Evolutionary conservation across 2,888 invertebrate genomes (phyloP), one percentile per base, ranked within the genome.

Genomic region (Lasioglossum figueresi): DNA sequence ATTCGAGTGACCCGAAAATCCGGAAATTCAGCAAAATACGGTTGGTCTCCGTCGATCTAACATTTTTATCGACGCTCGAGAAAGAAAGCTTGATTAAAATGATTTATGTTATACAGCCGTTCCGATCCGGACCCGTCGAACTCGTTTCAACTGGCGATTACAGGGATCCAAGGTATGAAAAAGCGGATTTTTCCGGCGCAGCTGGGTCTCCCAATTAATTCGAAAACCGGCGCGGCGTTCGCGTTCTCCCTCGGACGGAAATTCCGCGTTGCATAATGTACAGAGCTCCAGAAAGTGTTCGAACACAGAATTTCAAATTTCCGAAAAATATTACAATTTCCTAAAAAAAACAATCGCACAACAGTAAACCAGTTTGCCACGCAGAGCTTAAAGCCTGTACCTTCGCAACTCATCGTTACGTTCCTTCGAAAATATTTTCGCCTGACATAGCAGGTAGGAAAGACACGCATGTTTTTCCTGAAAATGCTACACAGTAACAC

Each of bases 111-210:
- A 74, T 16, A 31, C 27, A 56, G n/a, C 43, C 68, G 56, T 37
- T 34, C 34, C n/a, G n/a, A 56, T 31, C 45, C 73, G 68, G 70
- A 71, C 71, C 16, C 27, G 19, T 71, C 68, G 68, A 66, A 68
- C 68, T 68, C 68, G 68, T 37, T 68, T 37, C 23, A 68, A 68
- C 68, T 37, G 68, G 68, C 37, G 68, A 68, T 68, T 68, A 68
- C 68, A 23, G 37, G 37, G 37, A 63, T 66, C 19, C 59, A 43
- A 66, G 45, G 19, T 31, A 31, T 63, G 31, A 76, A 40, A 59
- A 43, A 70, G 40, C 45, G 70, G 74, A 79, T 82, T 75, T 82
- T 82, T 76, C 70, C 45, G 66, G 23, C 40, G 75, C 43, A 19
- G 31, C 43, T 16, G 34, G 68, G 68, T 37, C 37, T 63, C 23